Base-by-base conservation (phyloP, 2,113 vertebrate genomes). In the Spermophilus dauricus region DNA sequence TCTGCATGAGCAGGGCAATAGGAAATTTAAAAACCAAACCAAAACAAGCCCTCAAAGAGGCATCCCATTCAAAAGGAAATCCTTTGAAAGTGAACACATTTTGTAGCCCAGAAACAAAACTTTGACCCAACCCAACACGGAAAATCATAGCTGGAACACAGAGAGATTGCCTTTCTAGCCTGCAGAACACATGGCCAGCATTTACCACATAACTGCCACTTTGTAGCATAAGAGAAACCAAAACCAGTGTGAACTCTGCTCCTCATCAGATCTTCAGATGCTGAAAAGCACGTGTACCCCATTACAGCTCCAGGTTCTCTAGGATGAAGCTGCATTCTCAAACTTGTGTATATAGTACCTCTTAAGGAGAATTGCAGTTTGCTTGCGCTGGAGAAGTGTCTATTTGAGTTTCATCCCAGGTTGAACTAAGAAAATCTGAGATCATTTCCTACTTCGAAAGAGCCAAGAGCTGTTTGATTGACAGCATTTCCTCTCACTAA, bases 11-110 rank as follows among this genome's bases (percentile, higher is more conserved):
- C 3, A 80, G 18, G 24, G 16, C 37, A 63, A 34, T 78, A 89
- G 75, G 42, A 96, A 91, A 89, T 39, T 42, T 56, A 13, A n/a
- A 51, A 81, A 72, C n/a, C 42, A 65, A 70, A 95, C 28, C 22
- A 86, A 42, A 61, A 84, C 45, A 77, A 83, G 39, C 65, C 12
- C 17, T 82, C 65, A 34, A 58, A 92, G 53, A 70, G 28, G 10
- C 14, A 53, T 4, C 16, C 26, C n/a, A 39, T 42, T 77, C 34
- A 70, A 84, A 91, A 89, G 91, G 82, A 98, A 92, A 92, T 95
- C 39, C 81, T 90, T 22, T 75, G 58, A 89, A 83, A 90, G 58
- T 67, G 67, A 92, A 78, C 9, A 13, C 0, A 70, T 77, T 65
- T 76, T 88, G 34, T 32, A 65, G 13, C 51, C 90, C 58, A 89